phyloP scores from a whole-genome alignment of 2,797 vertebrate genomes.

The Loriculus beryllinus region DNA sequence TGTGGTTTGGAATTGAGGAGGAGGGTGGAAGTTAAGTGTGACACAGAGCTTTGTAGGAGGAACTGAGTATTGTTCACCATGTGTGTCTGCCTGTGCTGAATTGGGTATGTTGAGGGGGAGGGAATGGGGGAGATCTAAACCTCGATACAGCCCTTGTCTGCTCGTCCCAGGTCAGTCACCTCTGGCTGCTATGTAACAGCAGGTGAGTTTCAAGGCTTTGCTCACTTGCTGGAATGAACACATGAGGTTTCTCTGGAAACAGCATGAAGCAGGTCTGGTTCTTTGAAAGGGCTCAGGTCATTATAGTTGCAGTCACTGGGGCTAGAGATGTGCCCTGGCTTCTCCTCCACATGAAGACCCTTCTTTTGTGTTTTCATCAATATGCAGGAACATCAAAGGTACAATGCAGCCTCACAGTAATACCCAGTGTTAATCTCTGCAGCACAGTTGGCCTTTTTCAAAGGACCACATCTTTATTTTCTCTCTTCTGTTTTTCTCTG shows the following conservation, averaged over 20 bases:
- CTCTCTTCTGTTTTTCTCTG: not conserved
- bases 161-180: not conserved
- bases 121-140: not conserved
- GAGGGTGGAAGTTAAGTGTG: slow-evolving; percentile 4
- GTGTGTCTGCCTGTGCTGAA: slow-evolving; percentile 12
- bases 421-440: not conserved
- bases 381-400: not conserved
- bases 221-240: not conserved
- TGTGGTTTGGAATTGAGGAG: slow-evolving; percentile 33
- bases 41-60: slow-evolving; percentile 33
- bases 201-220: slow-evolving; percentile 6
- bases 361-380: not conserved
- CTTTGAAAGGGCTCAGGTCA: not conserved
- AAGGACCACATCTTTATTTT: not conserved
- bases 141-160: not conserved
- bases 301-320: not conserved
- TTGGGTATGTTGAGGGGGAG: not conserved
- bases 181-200: not conserved
- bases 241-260: not conserved
- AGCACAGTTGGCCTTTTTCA: not conserved
- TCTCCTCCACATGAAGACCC: not conserved
- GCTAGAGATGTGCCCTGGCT: not conserved
- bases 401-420: not conserved
- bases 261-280: not conserved
- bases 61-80: not conserved